Conservation (phyloP, 2,113 vertebrate species). For the Bettongia penicillata region DNA sequence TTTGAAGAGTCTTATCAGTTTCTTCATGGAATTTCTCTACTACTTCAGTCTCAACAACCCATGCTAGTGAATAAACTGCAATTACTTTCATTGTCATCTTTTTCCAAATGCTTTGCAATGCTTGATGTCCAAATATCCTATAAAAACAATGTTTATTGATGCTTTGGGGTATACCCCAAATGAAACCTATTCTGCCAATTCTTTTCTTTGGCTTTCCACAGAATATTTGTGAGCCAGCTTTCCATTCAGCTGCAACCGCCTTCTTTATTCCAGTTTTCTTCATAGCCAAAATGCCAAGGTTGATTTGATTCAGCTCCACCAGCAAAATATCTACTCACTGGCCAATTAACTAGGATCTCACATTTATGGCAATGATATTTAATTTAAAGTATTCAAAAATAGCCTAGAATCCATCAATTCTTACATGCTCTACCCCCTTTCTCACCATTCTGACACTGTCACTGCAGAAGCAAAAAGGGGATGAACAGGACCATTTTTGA, state of each 20-base stretch:
- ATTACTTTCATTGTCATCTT: no score
- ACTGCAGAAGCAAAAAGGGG: no score
- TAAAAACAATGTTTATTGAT: background rate
- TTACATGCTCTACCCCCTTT: no score
- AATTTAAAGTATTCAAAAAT: no score
- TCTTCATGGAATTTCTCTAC: no score
- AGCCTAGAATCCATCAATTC: no score
- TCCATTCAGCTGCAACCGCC: background rate
- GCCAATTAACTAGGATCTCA: background rate
- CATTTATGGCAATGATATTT: no score
- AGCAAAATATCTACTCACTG: background rate
- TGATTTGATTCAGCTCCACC: background rate
- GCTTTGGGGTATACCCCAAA: background rate
- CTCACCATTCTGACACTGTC: no score
- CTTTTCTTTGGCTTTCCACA: background rate
- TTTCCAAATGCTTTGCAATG: background rate
- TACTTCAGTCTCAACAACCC: no score
- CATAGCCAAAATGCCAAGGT: background rate
- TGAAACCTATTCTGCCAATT: background rate
- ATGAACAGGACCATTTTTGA: no score
- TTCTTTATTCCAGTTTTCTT: background rate
- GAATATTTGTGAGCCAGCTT: background rate
- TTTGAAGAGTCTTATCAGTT: no score
- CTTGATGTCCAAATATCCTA: background rate
- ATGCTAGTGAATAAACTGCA: no score